These are phyloP conservation scores for Cephus pygmeus DNA, from an alignment of 2,888 invertebrate genomes.

Conservation along the genomic window DNA sequence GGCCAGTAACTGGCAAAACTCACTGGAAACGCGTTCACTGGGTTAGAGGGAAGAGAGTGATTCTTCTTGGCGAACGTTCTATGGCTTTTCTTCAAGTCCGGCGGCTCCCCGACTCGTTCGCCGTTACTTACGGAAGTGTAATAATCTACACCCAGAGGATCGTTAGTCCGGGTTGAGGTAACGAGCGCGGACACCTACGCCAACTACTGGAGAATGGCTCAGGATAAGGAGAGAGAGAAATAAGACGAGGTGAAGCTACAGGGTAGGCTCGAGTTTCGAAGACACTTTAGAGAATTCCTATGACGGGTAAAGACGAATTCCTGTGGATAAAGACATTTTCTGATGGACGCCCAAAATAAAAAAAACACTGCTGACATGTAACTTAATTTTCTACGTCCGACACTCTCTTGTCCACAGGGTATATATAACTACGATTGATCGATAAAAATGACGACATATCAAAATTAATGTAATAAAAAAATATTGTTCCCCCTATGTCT, in stretches of 20 bases:
- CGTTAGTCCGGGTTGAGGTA: not conserved
- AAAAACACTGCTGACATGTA: not conserved
- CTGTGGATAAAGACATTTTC: not conserved
- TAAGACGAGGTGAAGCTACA: slow-evolving; percentile 23
- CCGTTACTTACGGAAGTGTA: slow-evolving; percentile 22
- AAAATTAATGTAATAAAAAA: not conserved
- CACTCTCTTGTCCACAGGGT: not conserved
- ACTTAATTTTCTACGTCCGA: not conserved
- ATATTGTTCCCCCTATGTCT: rapidly evolving
- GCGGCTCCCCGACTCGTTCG: slow-evolving; percentile 1
- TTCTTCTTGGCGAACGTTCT: not conserved
- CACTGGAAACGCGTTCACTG: not conserved
- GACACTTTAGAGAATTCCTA: not conserved
- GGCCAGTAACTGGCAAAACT: not conserved
- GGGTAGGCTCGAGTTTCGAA: not conserved
- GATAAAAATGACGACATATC: not conserved
- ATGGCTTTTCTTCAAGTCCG: not conserved
- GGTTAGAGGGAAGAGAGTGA: not conserved
- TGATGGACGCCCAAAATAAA: not conserved
- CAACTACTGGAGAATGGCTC: slow-evolving; percentile 8
- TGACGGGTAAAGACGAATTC: not conserved
- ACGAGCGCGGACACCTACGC: not conserved
- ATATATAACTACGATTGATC: not conserved
- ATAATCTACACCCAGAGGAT: slow-evolving; percentile 15
- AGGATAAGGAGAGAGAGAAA: slow-evolving; percentile 17